Evolutionary conservation across 2,888 invertebrate species (phyloP).

Genomic region (Agonum fuliginosum): DNA sequence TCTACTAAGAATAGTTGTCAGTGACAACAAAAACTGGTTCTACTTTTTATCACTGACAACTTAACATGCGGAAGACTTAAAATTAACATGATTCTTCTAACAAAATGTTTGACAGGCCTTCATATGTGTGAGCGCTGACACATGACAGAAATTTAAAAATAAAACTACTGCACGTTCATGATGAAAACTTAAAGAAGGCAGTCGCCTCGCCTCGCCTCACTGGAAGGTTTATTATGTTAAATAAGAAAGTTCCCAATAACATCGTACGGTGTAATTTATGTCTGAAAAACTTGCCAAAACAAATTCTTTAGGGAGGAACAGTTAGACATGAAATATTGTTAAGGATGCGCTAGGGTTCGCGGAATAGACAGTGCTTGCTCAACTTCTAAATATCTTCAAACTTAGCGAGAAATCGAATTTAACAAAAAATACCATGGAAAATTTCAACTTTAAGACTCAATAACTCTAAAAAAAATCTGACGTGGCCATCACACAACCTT

Average conservation of each 20-base stretch:
- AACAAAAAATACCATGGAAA: too few relatives aligned
- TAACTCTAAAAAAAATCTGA: too few relatives aligned
- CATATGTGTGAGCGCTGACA: not conserved
- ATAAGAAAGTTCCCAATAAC: constrained; percentile 66
- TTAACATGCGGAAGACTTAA: constrained; percentile 38
- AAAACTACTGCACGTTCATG: constrained; percentile 4
- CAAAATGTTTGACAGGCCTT: constrained; percentile 17
- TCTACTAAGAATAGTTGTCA: not conserved
- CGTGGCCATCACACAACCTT: too few relatives aligned
- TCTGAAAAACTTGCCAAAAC: constrained; percentile 65
- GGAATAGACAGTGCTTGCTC: constrained; percentile 13
- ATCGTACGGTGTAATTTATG: constrained; percentile 65
- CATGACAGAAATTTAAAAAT: constrained; percentile 1
- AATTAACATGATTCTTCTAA: not conserved
- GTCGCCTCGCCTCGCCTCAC: too few relatives aligned
- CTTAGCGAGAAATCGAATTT: too few relatives aligned
- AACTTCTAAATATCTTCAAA: too few relatives aligned
- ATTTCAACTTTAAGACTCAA: too few relatives aligned
- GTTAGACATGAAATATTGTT: constrained; percentile 65
- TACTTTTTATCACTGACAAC: constrained; percentile 10
- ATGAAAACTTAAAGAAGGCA: constrained; percentile 3
- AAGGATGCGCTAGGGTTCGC: constrained; percentile 3
- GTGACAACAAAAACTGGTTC: constrained; percentile 44
- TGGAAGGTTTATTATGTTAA: too few relatives aligned
- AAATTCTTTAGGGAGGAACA: constrained; percentile 66